phyloP scores from a whole-genome alignment of 2,888 invertebrate genomes.

The Micoletzkya japonica region DNA sequence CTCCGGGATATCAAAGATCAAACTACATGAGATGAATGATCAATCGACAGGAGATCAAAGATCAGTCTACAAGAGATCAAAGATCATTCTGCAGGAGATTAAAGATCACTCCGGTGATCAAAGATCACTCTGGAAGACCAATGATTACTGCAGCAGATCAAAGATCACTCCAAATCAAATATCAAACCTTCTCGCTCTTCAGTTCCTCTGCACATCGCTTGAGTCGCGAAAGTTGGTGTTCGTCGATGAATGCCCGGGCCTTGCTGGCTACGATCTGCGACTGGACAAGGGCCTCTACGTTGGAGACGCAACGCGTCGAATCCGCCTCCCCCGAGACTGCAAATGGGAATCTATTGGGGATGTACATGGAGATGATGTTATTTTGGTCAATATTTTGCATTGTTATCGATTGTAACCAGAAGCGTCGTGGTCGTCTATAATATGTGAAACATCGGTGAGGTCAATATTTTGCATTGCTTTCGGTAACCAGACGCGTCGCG shows the following conservation, averaged over 20 bases:
- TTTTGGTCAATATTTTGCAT: too few relatives aligned
- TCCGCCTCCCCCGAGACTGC: slow-evolving; percentile 22
- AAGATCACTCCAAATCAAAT: neutral
- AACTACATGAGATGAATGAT: neutral
- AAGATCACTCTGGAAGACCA: neutral
- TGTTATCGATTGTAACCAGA: too few relatives aligned
- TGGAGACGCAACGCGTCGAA: neutral
- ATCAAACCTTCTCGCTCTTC: slow-evolving; percentile 41
- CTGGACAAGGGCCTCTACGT: slow-evolving; percentile 1
- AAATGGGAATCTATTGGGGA: neutral
- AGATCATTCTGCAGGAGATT: neutral
- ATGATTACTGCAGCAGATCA: neutral
- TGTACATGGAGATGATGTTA: too few relatives aligned
- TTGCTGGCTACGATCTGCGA: slow-evolving; percentile 13
- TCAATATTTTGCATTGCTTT: too few relatives aligned
- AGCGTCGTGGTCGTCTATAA: too few relatives aligned
- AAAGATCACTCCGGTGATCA: neutral
- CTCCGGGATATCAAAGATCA: neutral
- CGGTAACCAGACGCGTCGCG: too few relatives aligned
- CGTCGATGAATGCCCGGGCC: slow-evolving; percentile 44
- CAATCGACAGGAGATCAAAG: slow-evolving; percentile 4
- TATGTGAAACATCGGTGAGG: too few relatives aligned
- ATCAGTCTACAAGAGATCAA: neutral
- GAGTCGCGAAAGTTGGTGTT: slow-evolving; percentile 41
- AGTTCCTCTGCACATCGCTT: slow-evolving; percentile 46